These are phyloP conservation scores for Montipora efflorescens DNA, from an alignment of 64 coral and sea anemone genomes.

Conservation along the genomic window DNA sequence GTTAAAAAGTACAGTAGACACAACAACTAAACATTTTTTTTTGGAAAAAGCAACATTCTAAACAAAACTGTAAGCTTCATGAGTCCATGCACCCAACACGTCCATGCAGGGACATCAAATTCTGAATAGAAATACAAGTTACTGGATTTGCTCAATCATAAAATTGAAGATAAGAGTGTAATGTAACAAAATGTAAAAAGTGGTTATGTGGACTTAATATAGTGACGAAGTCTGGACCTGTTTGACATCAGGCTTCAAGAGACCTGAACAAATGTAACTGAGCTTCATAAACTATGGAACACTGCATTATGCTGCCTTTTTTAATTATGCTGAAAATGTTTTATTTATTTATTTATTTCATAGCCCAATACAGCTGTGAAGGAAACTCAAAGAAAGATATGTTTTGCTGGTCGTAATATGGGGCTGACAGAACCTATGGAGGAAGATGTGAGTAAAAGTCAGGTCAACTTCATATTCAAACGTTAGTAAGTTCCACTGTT, in stretches of 20 bases:
- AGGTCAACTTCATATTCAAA: background rate
- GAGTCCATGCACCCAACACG: background rate
- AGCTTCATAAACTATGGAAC: slow-evolving; percentile 3
- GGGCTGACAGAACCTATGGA: slow-evolving; percentile 1
- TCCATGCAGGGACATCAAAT: background rate
- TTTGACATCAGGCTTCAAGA: slow-evolving; percentile 2
- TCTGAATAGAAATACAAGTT: background rate
- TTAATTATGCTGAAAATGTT: slow-evolving; percentile 1
- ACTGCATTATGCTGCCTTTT: background rate
- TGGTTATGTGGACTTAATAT: background rate
- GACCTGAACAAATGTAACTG: slow-evolving; percentile 7
- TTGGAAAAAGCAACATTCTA: background rate
- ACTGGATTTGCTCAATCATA: background rate
- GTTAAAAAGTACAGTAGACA: slow-evolving; percentile 6
- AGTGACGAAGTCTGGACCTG: background rate
- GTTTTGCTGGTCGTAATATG: background rate
- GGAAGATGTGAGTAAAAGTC: slow-evolving; percentile 7
- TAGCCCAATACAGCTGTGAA: slow-evolving; percentile 2
- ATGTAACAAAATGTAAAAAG: background rate
- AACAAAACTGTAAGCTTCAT: slow-evolving; percentile 7
- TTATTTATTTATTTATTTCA: slow-evolving; percentile 5
- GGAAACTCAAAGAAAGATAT: background rate
- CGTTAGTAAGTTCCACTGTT: background rate
- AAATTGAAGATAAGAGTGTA: background rate
- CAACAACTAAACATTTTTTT: slow-evolving; percentile 1